Evolutionary conservation across 35 echinoderm and acorn worm genomes (phyloP), one percentile per base, ranked within the genome.

Genomic region (Ophioderma brevispina): DNA sequence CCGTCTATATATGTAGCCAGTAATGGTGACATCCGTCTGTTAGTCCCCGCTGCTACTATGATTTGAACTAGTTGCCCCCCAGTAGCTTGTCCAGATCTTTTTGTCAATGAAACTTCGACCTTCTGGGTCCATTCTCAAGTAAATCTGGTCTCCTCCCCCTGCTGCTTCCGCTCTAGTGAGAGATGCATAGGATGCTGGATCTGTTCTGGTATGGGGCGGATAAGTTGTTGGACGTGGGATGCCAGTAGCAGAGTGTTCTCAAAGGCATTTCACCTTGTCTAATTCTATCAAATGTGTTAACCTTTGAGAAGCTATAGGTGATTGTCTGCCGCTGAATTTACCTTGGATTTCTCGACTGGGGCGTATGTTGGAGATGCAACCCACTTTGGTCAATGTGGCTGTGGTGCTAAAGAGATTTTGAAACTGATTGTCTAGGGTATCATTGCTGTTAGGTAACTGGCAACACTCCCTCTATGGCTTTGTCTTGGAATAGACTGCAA

Each of bases 341-440:
- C n/a, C 59, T 6, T 70, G 59, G 59, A 30, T 25, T 25, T 50
- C 41, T 31, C 81, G 2, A 36, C 52, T 14, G 35, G 55, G 19
- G 28, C 46, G n/a, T 70, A 63, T 37, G 15, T 80, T 52, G 49
- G 89, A 55, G 55, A 90, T 52, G 28, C 81, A 77, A 23, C 55
- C 64, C 55, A 46, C 35, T 30, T 33, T 46, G 38, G 56, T 78
- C 92, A 14, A 84, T 75, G 70, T 90, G 75, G 79, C 79, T n/a
- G 88, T 84, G 40, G 38, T 39, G 8, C 36, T 78, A 31, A 93
- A 82, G 0, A 93, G 86, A 31, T 88, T 46, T 31, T 93, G 92
- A 14, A 93, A 86, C 46, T 86, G 81, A 23, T 56, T 50, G 32
- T 79, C 81, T n/a, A 93, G 80, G 15, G 92, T 89, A 42, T 93